These are phyloP conservation scores for Melieria picta DNA, from an alignment of 2,888 invertebrate species.

Conservation along the genomic window DNA sequence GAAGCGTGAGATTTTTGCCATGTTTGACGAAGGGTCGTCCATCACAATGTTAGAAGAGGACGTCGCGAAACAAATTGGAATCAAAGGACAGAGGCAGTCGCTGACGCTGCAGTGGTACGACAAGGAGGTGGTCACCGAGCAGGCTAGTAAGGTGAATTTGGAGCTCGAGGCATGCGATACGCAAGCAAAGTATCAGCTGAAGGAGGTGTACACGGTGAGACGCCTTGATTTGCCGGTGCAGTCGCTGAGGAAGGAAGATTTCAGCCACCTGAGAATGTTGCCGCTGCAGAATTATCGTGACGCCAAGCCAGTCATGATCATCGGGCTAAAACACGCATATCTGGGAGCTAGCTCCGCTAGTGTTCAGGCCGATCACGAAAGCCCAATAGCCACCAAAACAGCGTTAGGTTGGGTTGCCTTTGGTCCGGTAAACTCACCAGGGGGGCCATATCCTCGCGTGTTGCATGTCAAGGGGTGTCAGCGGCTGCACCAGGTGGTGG, in stretches of 20 bases:
- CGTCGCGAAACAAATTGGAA: constrained; percentile 30
- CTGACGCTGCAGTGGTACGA: constrained; percentile 42
- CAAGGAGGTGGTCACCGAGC: constrained; percentile 28
- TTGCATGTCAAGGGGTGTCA: constrained; percentile 2
- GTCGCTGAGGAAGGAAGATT: not conserved
- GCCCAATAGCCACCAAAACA: constrained; percentile 11
- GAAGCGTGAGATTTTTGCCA: constrained; percentile 12
- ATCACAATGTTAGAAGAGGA: constrained; percentile 36
- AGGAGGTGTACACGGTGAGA: not conserved
- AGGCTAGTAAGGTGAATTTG: too few species aligned
- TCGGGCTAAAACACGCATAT: constrained; percentile 5
- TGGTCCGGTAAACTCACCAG: constrained; percentile 17
- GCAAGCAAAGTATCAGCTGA: not conserved
- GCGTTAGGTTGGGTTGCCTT: constrained; percentile 34
- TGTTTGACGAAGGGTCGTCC: constrained; percentile 40
- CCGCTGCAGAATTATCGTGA: constrained; percentile 5
- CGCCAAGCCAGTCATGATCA: not conserved
- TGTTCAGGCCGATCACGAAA: not conserved
- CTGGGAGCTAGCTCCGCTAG: constrained; percentile 1
- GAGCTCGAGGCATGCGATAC: too few species aligned
- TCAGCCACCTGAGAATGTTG: not conserved
- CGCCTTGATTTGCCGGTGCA: not conserved
- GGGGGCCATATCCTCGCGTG: not conserved
- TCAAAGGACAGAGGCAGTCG: constrained; percentile 31
- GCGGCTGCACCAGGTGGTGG: not conserved